These are phyloP conservation scores for Onychomys leucogaster DNA, from an alignment of 2,797 vertebrate genomes.

Conservation along the genomic window DNA sequence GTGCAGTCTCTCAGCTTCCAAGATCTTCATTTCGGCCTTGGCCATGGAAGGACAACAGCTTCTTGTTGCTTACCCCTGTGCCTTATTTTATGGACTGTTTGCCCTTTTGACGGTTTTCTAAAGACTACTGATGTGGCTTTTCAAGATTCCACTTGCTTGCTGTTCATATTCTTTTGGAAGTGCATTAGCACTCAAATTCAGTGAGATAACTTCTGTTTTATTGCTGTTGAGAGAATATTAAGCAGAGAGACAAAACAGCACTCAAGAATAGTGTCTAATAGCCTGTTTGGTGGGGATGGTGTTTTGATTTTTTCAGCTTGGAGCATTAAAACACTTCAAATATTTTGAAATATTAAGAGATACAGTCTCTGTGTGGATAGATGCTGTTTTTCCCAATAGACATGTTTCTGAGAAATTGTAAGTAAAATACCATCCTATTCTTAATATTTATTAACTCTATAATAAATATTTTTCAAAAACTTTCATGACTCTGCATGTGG, in stretches of 20 bases:
- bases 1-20: slow-evolving; percentile 93
- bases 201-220: slow-evolving; percentile 73
- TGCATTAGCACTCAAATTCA: slow-evolving; percentile 75
- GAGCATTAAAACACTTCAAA: slow-evolving; percentile 54
- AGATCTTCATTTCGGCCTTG: slow-evolving; percentile 92
- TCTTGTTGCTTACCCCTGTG: slow-evolving; percentile 92
- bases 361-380: background rate
- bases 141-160: slow-evolving; percentile 35
- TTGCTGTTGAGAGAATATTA: slow-evolving; percentile 77
- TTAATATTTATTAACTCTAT: background rate
- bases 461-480: slow-evolving; percentile 28
- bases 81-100: slow-evolving; percentile 92
- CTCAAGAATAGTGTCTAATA: slow-evolving; percentile 68
- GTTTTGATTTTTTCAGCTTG: slow-evolving; percentile 51
- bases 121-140: slow-evolving; percentile 70
- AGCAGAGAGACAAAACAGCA: slow-evolving; percentile 70
- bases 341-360: slow-evolving; percentile 65
- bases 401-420: slow-evolving; percentile 50
- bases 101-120: slow-evolving; percentile 92
- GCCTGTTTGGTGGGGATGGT: slow-evolving; percentile 47
- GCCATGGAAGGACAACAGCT: slow-evolving; percentile 93
- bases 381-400: background rate
- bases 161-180: slow-evolving; percentile 69
- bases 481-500: background rate
- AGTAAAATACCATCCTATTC: slow-evolving; percentile 39